Conservation (phyloP, 2,888 invertebrate species). For the Mimumesa dahlbomi region DNA sequence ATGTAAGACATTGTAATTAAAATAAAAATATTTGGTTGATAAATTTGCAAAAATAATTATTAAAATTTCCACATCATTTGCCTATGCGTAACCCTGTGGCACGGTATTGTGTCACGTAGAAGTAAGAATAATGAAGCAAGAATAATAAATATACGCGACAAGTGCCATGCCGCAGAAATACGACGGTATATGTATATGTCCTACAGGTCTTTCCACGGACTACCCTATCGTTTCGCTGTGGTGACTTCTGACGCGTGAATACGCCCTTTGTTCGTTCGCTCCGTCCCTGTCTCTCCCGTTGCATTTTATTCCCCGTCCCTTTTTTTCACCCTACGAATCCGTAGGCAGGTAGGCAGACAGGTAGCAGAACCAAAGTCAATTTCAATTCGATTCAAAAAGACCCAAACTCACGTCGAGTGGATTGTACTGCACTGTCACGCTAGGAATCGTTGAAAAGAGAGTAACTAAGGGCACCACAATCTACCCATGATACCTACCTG, state of each 20-base stretch:
- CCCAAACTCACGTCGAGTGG: conserved; percentile 20
- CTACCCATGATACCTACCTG: too few species aligned
- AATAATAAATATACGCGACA: conserved; percentile 58
- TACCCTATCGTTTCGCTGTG: conserved; percentile 72
- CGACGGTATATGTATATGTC: conserved; percentile 62
- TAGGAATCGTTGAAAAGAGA: too few species aligned
- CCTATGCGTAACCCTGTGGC: background rate
- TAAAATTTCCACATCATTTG: background rate
- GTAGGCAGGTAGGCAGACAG: conserved; percentile 55
- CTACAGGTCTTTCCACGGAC: conserved; percentile 62
- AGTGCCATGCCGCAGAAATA: conserved; percentile 61
- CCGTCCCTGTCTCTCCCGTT: conserved; percentile 32
- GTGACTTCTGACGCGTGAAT: conserved; percentile 76
- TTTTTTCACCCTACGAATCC: conserved; percentile 46
- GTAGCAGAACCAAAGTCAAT: conserved; percentile 58
- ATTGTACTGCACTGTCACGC: too few species aligned
- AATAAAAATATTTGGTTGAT: too few species aligned
- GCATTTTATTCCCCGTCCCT: conserved; percentile 35
- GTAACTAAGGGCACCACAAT: too few species aligned
- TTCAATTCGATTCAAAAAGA: conserved; percentile 56
- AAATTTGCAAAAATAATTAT: too few species aligned
- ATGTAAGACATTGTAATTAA: too few species aligned
- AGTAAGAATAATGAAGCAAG: conserved; percentile 8
- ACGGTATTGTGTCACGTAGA: conserved; percentile 11
- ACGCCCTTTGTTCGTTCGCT: conserved; percentile 66